A percentile compares a stretch with the other conserved stretches of the same genome.
These are phyloP conservation scores for Drosophila recens DNA, from an alignment of 2,888 invertebrate genomes.

Conservation along the genomic window DNA sequence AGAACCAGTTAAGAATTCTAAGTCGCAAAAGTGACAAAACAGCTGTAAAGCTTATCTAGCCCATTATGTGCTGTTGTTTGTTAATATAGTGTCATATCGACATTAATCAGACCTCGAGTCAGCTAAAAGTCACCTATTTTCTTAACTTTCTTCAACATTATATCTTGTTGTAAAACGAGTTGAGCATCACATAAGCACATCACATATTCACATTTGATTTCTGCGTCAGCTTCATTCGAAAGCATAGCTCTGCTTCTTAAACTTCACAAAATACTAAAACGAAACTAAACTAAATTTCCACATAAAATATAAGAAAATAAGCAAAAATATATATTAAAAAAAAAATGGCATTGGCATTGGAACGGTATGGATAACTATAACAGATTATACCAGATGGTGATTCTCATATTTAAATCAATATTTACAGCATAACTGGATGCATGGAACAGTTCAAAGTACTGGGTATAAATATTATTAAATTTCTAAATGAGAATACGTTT, in stretches of 20 bases:
- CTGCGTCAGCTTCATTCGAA: background rate
- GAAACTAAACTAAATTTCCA: slow-evolving; percentile 4
- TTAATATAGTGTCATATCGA: too few relatives aligned
- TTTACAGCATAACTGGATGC: slow-evolving; percentile 5
- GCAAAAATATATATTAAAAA: background rate
- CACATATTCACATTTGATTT: background rate
- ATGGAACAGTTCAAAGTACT: slow-evolving; percentile 7
- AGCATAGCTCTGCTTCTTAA: slow-evolving; percentile 2
- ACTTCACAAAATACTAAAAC: background rate
- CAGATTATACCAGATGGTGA: background rate
- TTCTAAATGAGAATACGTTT: slow-evolving; percentile 7
- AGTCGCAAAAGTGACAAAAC: too few relatives aligned
- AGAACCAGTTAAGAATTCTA: too few relatives aligned
- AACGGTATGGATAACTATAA: slow-evolving; percentile 1
- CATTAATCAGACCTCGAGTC: too few relatives aligned
- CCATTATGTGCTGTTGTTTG: too few relatives aligned
- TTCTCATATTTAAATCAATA: background rate
- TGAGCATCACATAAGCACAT: slow-evolving; percentile 1
- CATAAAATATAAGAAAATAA: background rate
- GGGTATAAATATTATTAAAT: background rate
- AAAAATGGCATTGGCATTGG: slow-evolving; percentile 5
- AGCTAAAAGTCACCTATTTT: background rate
- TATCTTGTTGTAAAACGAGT: background rate
- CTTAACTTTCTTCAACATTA: too few relatives aligned
- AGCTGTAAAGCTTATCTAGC: too few relatives aligned